These are phyloP conservation scores for Pseudolaguvia tuberculata DNA, from an alignment of 2,113 vertebrate genomes.

Conservation along the genomic window DNA sequence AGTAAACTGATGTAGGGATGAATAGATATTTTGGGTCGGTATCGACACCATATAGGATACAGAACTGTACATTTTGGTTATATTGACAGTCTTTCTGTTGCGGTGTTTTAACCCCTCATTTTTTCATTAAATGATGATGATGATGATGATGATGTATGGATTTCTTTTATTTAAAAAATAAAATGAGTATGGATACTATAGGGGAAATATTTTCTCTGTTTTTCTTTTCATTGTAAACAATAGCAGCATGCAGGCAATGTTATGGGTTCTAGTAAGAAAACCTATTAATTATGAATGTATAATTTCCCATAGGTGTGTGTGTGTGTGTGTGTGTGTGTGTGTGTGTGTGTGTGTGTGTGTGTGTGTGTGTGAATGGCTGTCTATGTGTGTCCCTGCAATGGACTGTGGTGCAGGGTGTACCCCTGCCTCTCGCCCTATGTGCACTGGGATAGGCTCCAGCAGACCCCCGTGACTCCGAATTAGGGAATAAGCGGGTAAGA, in stretches of 20 bases:
- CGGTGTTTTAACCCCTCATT: not conserved
- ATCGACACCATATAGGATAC: not conserved
- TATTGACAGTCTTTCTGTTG: not conserved
- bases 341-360: too few relatives aligned
- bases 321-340: too few relatives aligned
- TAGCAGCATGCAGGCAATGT: slow-evolving; percentile 12
- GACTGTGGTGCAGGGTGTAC: too few relatives aligned
- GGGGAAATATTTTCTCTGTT: not conserved
- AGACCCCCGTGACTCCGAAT: too few relatives aligned
- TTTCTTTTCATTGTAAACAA: slow-evolving; percentile 26
- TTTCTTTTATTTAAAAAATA: not conserved
- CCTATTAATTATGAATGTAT: too few relatives aligned
- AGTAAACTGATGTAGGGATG: slow-evolving; percentile 1
- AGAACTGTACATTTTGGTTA: too few relatives aligned
- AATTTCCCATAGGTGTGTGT: too few relatives aligned
- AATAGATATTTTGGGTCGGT: not conserved
- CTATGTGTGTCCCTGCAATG: too few relatives aligned
- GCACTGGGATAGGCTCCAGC: too few relatives aligned
- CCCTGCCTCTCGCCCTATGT: too few relatives aligned
- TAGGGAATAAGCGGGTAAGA: too few relatives aligned
- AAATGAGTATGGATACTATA: not conserved
- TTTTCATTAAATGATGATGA: not conserved
- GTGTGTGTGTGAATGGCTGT: too few relatives aligned
- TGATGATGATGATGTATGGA: not conserved
- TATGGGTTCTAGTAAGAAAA: not conserved